These are phyloP conservation scores for Arnoldichthys spilopterus DNA, from an alignment of 2,797 vertebrate species.

Conservation along the genomic window DNA sequence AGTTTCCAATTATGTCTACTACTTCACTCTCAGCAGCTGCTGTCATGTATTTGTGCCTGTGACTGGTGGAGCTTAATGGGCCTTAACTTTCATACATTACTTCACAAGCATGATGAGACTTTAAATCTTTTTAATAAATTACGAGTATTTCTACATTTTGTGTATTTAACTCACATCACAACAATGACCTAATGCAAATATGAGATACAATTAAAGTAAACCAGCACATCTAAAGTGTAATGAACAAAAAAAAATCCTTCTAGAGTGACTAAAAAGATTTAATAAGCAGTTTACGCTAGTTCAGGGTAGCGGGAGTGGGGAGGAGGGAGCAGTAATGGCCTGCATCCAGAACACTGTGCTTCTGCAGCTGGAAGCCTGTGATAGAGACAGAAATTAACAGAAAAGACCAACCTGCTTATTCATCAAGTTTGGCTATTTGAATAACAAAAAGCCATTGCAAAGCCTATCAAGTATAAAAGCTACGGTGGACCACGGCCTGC, in stretches of 20 bases:
- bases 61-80: background rate
- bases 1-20: background rate
- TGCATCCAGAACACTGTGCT: slow-evolving; percentile 2
- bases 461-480: slow-evolving; percentile 60
- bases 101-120: background rate
- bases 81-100: background rate
- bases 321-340: background rate
- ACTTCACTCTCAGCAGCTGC: background rate
- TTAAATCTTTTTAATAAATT: background rate
- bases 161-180: background rate
- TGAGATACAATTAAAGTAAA: background rate
- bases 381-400: slow-evolving; percentile 49
- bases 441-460: slow-evolving; percentile 59
- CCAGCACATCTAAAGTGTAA: background rate
- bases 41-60: background rate
- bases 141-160: background rate
- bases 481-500: slow-evolving; percentile 16
- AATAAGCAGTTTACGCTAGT: background rate
- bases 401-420: slow-evolving; percentile 57
- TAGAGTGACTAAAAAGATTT: background rate
- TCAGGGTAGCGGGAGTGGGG: background rate
- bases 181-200: too few species aligned
- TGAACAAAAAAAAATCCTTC: background rate
- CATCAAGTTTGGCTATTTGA: slow-evolving; percentile 61
- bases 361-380: slow-evolving; percentile 35